Base-by-base conservation (phyloP, 2,797 vertebrate species). In the Decapterus maruadsi region DNA sequence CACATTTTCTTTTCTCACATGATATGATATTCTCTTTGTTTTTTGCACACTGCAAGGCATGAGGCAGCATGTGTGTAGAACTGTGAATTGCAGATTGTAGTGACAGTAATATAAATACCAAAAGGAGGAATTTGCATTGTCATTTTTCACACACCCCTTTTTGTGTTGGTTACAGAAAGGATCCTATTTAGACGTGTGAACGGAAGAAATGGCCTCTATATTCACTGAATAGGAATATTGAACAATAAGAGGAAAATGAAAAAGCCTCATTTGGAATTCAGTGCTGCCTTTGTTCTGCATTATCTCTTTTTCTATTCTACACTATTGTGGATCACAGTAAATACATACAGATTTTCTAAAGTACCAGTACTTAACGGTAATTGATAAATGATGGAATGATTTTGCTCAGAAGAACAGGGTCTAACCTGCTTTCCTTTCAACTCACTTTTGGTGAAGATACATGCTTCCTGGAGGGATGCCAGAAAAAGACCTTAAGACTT, bases 1-100 rank as follows among this genome's bases (percentile, higher is more conserved):
- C 42, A 60, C 70, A 73, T 83, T 81, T 75, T 83, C 43, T 31
- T 51, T 71, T 36, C 45, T 65, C n/a, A 45, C 36, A 72, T 68
- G 46, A 81, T 60, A 53, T 29, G 1, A 45, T 55, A 4, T 55
- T n/a, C 10, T 19, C 62, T 50, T 70, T 74, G 60, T 72, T 26
- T 26, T 79, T 79, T 65, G 53, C 56, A 31, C 14, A 61, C n/a
- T 40, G 31, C 20, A 19, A 60, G 29, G 67, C 34, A 64, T 13
- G 53, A 75, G 13, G 54, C 36, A 29, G 45, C 40, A 38, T 68
- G 60, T 77, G 36, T 48, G 61, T 59, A 65, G 59, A 36, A 56
- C 9, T 53, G 31, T 20, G 43, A 34, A 69, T 68, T 76, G 63
- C 26, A 38, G 57, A 75, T 0, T 13, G 34, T 2, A 16, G 16